phyloP scores from a whole-genome alignment of 2,113 vertebrate genomes.

The Sula dactylatra region DNA sequence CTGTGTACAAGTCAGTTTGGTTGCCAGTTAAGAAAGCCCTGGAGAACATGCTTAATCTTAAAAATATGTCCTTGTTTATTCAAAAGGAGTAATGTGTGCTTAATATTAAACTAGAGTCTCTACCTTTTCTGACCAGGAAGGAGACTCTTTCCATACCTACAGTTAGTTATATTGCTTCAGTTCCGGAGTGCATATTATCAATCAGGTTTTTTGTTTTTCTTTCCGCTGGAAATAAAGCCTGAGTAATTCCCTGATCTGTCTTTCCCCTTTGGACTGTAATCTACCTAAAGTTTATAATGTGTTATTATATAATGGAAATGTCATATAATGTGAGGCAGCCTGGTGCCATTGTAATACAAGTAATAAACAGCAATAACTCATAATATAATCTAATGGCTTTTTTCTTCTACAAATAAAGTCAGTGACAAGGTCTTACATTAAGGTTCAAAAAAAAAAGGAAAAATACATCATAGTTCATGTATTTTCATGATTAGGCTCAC shows the following conservation, averaged over 20 bases:
- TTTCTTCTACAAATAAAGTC: slow-evolving; percentile 15
- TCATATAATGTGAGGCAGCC: slow-evolving; percentile 21
- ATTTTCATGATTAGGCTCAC: background rate
- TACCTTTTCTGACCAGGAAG: background rate
- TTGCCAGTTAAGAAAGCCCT: background rate
- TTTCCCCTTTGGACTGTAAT: background rate
- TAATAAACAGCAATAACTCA: slow-evolving; percentile 7
- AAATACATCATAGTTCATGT: background rate
- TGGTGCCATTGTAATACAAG: slow-evolving; percentile 20
- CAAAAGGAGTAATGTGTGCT: background rate
- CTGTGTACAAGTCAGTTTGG: background rate
- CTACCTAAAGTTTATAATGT: background rate
- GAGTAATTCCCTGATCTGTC: background rate
- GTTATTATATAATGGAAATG: background rate
- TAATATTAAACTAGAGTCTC: background rate
- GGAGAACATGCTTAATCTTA: background rate
- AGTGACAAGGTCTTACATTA: background rate
- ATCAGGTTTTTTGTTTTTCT: background rate
- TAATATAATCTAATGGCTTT: background rate
- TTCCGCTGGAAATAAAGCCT: background rate
- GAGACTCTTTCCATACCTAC: background rate
- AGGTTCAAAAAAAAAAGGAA: background rate
- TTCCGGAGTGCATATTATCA: background rate
- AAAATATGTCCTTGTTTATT: background rate
- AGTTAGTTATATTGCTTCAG: background rate